Evolutionary conservation across 2,888 invertebrate genomes (phyloP), one percentile per base, ranked within the genome.

Genomic region (Caenorhabditis japonica): DNA sequence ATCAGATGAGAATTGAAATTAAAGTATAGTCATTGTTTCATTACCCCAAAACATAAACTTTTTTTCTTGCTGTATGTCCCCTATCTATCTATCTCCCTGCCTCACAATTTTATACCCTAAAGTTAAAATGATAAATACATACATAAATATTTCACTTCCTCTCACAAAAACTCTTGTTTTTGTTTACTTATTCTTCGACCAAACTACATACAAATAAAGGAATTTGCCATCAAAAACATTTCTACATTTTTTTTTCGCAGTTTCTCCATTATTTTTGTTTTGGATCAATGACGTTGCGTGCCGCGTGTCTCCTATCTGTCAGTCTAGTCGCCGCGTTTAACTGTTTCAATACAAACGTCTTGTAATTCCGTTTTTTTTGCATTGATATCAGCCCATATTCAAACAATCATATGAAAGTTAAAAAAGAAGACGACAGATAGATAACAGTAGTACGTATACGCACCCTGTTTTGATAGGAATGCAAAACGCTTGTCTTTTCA

Each of bases 341-440:
- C 44, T 38, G 39, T 62, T 62, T 30, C 51, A 56, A 41, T 56
- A 58, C 41, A 51, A 56, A 56, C 51, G 51, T 47, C 51, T 21
- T 66, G 66, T 56, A 66, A 66, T 56, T 66, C 56, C 41, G 25
- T 53, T 46, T 58, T 44, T 58, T 51, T 64, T 19, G 25, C 39
- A 43, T 59, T 68, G 52, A 59, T 58, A 59, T 53, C 52, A 55
- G 60, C 49, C 49, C 70, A 56, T 61, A 49, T 33, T 61, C 49
- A 61, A 60, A 55, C 61, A 55, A 55, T 70, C 60, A 55, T 47
- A 60, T 55, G 61, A 61, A 59, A 60, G 34, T 43, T n/a, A 46
- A 56, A 66, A 68, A 68, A 36, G 21, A 27, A 33, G 27, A 62
- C 17, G 46, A 62, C 17, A 36, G 19, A 41, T 13, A 34, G 44